Conservation (phyloP, 2,113 vertebrate species). For the Notarius quadriscutis region DNA sequence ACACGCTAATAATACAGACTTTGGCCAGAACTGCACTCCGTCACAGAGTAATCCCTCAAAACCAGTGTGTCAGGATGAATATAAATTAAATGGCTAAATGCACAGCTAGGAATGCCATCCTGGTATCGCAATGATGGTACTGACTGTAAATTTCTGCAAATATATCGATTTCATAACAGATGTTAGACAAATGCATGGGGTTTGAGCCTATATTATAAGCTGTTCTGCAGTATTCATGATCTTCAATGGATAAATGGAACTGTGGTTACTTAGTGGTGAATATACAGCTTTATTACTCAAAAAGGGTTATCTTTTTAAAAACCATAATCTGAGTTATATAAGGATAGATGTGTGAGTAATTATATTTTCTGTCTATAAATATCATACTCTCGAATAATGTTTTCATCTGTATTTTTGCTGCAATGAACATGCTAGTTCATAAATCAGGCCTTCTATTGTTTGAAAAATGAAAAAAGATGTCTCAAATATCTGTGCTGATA, state of each 20-base stretch:
- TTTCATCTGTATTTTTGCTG: constrained; percentile 75
- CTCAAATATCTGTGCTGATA: constrained; percentile 78
- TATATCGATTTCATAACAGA: constrained; percentile 16
- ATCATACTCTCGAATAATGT: constrained; percentile 68
- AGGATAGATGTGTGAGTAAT: constrained; percentile 54
- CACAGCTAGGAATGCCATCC: not conserved
- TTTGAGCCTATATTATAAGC: constrained; percentile 4
- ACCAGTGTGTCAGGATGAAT: constrained; percentile 20
- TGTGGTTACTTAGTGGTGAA: constrained; percentile 38
- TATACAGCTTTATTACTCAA: constrained; percentile 27
- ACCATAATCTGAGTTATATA: constrained; percentile 28
- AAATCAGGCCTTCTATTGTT: constrained; percentile 84
- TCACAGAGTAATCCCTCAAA: constrained; percentile 60
- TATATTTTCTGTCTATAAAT: constrained; percentile 61
- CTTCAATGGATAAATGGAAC: constrained; percentile 16
- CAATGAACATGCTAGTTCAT: constrained; percentile 79
- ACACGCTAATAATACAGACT: constrained; percentile 62
- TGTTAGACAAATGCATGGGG: not conserved
- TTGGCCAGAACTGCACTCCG: constrained; percentile 62
- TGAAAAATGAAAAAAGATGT: constrained; percentile 80
- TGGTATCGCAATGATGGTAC: not conserved
- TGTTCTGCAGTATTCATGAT: not conserved
- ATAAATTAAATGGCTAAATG: constrained; percentile 24
- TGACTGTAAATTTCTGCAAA: constrained; percentile 24
- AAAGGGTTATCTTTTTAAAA: constrained; percentile 25